These are phyloP conservation scores for Ateles fusciceps DNA, from an alignment of 2,797 vertebrate species.

Conservation along the genomic window DNA sequence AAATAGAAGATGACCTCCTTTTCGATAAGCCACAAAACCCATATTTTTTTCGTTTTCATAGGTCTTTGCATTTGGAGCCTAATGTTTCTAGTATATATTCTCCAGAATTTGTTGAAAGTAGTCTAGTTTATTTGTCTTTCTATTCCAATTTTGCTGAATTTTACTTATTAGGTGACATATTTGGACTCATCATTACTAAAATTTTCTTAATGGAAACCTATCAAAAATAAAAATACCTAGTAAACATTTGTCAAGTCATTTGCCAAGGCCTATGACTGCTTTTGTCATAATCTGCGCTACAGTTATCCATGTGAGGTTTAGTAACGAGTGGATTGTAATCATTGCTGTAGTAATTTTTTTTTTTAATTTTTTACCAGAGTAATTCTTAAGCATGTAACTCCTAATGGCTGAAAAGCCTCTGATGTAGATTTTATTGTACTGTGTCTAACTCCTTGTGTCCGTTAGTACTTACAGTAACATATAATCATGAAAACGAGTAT, in stretches of 20 bases:
- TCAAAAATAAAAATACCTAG: background rate
- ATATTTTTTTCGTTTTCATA: background rate
- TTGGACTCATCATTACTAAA: background rate
- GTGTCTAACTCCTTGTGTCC: background rate
- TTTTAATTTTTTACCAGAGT: background rate
- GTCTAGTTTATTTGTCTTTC: background rate
- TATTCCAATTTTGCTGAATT: slow-evolving; percentile 20
- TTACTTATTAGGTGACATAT: background rate
- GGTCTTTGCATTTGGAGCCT: background rate
- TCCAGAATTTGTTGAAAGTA: background rate
- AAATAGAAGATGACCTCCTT: background rate
- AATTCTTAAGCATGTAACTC: background rate
- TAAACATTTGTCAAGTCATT: background rate
- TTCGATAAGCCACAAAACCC: background rate
- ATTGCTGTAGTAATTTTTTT: background rate
- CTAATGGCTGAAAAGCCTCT: background rate
- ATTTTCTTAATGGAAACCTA: background rate
- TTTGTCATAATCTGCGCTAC: background rate
- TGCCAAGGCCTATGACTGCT: background rate
- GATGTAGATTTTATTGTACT: slow-evolving; percentile 15
- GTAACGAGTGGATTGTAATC: background rate
- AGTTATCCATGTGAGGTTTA: background rate
- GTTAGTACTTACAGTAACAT: background rate
- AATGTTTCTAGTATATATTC: background rate
- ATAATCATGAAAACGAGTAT: background rate